These are phyloP conservation scores for Eupeodes corollae DNA, from an alignment of 1,140 invertebrate genomes.

Conservation along the genomic window DNA sequence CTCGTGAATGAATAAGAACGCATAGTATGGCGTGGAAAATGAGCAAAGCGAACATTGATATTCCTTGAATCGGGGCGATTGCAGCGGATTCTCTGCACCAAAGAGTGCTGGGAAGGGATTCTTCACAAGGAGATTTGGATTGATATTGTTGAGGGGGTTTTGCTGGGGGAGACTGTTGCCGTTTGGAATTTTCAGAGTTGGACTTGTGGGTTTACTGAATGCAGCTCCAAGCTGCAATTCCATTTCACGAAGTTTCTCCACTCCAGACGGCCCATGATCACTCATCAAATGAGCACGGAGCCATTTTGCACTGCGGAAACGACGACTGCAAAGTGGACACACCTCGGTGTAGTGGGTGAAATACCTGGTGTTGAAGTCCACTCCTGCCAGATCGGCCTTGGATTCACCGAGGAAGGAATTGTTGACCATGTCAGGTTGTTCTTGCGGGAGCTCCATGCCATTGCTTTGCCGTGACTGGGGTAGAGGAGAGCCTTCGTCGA, in stretches of 20 bases:
- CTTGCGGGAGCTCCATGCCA: constrained; percentile 10
- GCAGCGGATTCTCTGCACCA: constrained; percentile 38
- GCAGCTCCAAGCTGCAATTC: constrained; percentile 36
- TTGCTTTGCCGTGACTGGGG: constrained; percentile 40
- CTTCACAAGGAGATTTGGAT: constrained; percentile 17
- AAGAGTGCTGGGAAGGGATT: constrained; percentile 43
- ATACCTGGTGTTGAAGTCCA: constrained; percentile 48
- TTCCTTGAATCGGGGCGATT: constrained; percentile 46
- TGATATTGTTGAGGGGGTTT: not conserved
- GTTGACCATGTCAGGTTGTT: constrained; percentile 20
- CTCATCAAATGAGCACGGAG: constrained; percentile 76
- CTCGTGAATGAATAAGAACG: constrained; percentile 84
- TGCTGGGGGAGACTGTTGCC: constrained; percentile 18
- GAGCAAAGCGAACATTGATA: constrained; percentile 82
- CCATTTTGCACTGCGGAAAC: constrained; percentile 83
- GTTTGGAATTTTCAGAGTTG: constrained; percentile 50
- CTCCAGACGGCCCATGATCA: constrained; percentile 67
- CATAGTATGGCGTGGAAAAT: constrained; percentile 77
- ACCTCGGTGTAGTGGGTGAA: constrained; percentile 64
- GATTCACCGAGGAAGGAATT: constrained; percentile 38
- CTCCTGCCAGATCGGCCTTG: constrained; percentile 26
- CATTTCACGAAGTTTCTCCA: constrained; percentile 58
- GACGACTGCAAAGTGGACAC: constrained; percentile 74
- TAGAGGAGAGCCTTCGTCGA: constrained; percentile 52
- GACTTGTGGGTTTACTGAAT: constrained; percentile 37